Percentiles rank a stretch among this genome's conserved stretches.
phyloP scores from a whole-genome alignment of 2,113 vertebrate genomes.

The Lota lota region DNA sequence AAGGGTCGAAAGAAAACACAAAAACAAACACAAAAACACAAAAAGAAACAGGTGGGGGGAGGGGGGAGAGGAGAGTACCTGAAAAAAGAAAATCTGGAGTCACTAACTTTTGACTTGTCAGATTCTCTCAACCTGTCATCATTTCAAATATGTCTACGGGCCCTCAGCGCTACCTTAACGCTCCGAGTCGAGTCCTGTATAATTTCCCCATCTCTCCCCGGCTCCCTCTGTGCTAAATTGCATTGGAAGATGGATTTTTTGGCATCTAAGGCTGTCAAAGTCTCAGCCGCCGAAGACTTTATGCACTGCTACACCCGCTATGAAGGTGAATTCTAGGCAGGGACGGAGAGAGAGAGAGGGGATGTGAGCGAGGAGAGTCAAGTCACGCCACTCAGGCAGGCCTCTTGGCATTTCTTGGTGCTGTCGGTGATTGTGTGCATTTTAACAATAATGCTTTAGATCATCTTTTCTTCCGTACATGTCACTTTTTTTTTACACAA shows the following conservation, averaged over 20 bases:
- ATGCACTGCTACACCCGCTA: constrained; percentile 68
- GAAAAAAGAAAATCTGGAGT: constrained; percentile 72
- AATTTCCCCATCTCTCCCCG: constrained; percentile 68
- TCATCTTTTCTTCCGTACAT: constrained; percentile 28
- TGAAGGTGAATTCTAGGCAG: constrained; percentile 69
- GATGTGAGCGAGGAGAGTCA: constrained; percentile 48
- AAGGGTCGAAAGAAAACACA: constrained; percentile 55
- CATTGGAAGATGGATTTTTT: constrained; percentile 71
- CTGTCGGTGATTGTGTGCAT: constrained; percentile 62
- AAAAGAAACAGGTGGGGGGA: background rate
- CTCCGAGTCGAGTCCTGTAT: constrained; percentile 71
- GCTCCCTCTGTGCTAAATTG: constrained; percentile 73
- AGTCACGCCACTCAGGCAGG: constrained; percentile 67
- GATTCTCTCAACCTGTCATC: constrained; percentile 74
- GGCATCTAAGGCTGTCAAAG: constrained; percentile 70
- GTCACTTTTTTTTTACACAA: constrained; percentile 20
- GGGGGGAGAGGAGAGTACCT: constrained; percentile 9
- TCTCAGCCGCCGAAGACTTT: constrained; percentile 66
- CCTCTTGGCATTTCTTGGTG: constrained; percentile 54
- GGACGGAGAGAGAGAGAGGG: constrained; percentile 43
- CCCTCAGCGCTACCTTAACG: constrained; percentile 71
- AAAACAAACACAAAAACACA: background rate
- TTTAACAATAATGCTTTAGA: constrained; percentile 63
- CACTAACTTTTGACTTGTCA: constrained; percentile 74
- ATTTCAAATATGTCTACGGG: constrained; percentile 62